Percentiles rank a stretch among this genome's conserved stretches.
Conservation (phyloP, 2,113 vertebrate genomes). For the Centropus unirufus region DNA sequence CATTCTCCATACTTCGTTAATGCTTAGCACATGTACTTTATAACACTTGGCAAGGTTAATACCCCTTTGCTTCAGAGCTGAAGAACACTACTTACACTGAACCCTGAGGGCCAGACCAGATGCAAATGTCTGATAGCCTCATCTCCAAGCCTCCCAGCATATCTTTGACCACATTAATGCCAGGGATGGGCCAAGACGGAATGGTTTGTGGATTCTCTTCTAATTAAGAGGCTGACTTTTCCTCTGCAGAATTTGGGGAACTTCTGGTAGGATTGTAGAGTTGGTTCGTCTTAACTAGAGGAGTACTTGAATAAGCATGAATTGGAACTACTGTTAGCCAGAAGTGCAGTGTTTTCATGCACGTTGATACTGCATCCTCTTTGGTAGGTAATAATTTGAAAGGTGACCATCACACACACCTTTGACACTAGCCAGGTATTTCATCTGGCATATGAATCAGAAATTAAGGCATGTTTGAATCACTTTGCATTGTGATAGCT, state of each 20-base stretch:
- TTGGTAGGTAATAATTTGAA: neutral
- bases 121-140: neutral
- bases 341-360: neutral
- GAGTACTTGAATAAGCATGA: neutral
- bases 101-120: neutral
- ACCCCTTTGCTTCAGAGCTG: neutral
- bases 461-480: neutral
- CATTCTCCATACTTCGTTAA: fast-evolving
- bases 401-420: neutral
- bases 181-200: neutral
- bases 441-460: neutral
- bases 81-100: neutral
- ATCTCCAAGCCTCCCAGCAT: neutral
- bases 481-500: neutral
- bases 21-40: neutral
- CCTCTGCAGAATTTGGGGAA: neutral
- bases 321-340: neutral
- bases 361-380: neutral
- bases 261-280: neutral
- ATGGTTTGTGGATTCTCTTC: neutral
- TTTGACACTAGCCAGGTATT: neutral
- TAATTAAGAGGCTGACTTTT: neutral
- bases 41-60: neutral
- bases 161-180: neutral
- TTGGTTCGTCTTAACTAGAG: neutral